These are phyloP conservation scores for Amphiprion clarkii DNA, from an alignment of 2,797 vertebrate genomes.

Conservation along the genomic window DNA sequence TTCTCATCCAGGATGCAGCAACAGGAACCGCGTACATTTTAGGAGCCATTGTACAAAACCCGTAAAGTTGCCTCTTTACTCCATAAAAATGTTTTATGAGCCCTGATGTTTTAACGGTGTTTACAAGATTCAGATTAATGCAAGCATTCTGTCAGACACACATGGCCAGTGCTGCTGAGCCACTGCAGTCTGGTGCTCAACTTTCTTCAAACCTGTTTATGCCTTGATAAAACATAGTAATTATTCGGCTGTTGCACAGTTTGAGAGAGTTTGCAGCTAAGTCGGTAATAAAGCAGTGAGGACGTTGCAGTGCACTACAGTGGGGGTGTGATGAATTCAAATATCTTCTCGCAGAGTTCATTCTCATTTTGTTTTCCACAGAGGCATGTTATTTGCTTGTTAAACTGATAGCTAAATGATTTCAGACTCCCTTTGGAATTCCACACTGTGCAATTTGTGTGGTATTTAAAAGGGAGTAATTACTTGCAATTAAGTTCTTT, in stretches of 20 bases:
- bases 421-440: constrained; percentile 67
- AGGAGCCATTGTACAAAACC: constrained; percentile 64
- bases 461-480: constrained; percentile 45
- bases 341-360: constrained; percentile 56
- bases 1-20: constrained; percentile 41
- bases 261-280: constrained; percentile 78
- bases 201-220: constrained; percentile 73
- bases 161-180: constrained; percentile 70
- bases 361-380: constrained; percentile 65
- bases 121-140: constrained; percentile 84
- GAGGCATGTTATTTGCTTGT: constrained; percentile 73
- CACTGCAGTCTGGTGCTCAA: constrained; percentile 65
- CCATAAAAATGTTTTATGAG: constrained; percentile 86
- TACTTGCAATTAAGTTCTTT: constrained; percentile 36
- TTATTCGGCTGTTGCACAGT: constrained; percentile 78
- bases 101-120: constrained; percentile 86
- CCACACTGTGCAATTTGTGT: constrained; percentile 52
- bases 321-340: constrained; percentile 74
- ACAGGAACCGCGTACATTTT: constrained; percentile 52
- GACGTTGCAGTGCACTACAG: constrained; percentile 47
- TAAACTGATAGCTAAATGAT: constrained; percentile 71
- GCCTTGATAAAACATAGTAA: constrained; percentile 74
- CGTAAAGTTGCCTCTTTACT: constrained; percentile 84
- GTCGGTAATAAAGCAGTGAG: constrained; percentile 59
- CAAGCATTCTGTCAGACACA: constrained; percentile 67